A percentile compares a stretch with the other conserved stretches of the same genome.
phyloP scores from a whole-genome alignment of 2,113 vertebrate species.

The Panurus biarmicus region DNA sequence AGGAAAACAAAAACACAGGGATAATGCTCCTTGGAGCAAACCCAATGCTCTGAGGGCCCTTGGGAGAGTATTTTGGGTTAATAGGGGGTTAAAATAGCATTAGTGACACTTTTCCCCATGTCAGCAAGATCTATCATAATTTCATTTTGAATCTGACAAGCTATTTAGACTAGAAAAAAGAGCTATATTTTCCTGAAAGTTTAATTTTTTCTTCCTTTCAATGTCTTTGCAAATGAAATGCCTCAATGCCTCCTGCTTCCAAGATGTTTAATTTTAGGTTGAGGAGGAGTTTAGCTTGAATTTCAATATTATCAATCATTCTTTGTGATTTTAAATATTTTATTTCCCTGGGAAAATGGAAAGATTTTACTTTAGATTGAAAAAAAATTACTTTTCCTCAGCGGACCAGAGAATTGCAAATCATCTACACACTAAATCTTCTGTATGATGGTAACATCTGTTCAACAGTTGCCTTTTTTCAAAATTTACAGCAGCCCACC shows the following conservation, averaged over 20 bases:
- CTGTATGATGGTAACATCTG: neutral
- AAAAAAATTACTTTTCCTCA: neutral
- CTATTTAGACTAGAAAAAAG: neutral
- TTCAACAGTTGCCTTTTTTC: neutral
- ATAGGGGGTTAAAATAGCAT: neutral
- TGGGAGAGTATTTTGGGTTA: fast-evolving
- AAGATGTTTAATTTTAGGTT: neutral
- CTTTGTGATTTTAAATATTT: neutral
- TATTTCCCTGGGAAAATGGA: neutral
- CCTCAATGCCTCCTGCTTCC: neutral
- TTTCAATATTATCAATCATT: neutral
- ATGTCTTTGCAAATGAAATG: neutral
- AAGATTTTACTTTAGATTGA: neutral
- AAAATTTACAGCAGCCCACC: neutral
- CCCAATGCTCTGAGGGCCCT: fast-evolving
- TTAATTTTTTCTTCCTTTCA: neutral
- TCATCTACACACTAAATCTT: neutral
- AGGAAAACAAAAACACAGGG: neutral
- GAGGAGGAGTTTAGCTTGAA: neutral
- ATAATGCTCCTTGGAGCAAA: neutral
- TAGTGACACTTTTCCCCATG: neutral
- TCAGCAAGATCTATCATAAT: neutral
- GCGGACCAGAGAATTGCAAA: neutral
- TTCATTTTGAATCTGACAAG: neutral
- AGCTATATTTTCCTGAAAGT: neutral